Evolutionary conservation across 2,888 invertebrate species (phyloP).

Genomic region (Dendrolimus houi): DNA sequence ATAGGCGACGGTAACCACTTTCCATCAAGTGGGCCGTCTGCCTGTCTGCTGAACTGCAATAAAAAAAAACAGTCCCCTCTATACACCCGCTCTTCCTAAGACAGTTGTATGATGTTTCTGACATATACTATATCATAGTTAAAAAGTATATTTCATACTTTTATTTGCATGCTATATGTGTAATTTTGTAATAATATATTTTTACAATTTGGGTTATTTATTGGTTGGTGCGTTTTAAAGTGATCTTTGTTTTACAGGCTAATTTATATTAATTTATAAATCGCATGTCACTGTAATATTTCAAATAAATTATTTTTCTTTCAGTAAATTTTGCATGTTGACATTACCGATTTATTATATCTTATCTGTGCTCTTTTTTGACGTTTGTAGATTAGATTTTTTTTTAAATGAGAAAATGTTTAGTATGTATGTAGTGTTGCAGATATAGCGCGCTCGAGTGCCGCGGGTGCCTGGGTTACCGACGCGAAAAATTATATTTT

Average conservation of each 20-base stretch:
- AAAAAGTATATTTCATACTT: too few species aligned
- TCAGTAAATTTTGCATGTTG: conserved; percentile 42
- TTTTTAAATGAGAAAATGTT: conserved; percentile 25
- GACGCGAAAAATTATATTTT: conserved; percentile 31
- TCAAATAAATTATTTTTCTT: conserved; percentile 27
- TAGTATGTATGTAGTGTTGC: conserved; percentile 69
- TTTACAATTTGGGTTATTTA: conserved; percentile 14
- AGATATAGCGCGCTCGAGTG: conserved; percentile 48
- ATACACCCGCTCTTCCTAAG: too few species aligned
- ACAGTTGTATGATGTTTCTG: too few species aligned
- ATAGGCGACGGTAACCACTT: too few species aligned
- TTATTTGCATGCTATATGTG: too few species aligned
- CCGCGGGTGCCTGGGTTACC: conserved; percentile 48
- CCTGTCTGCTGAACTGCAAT: too few species aligned
- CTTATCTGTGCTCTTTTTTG: too few species aligned
- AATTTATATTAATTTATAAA: conserved; percentile 19
- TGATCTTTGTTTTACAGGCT: conserved; percentile 43
- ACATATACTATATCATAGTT: too few species aligned
- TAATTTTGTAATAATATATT: too few species aligned
- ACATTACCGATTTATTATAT: background rate
- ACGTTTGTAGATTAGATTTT: conserved; percentile 2
- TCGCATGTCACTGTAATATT: background rate
- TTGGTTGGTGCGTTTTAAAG: conserved; percentile 24
- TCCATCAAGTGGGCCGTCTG: too few species aligned
- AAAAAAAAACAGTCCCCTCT: too few species aligned